Evolutionary conservation across 1,140 invertebrate species (phyloP).

Genomic region (Matsumurasca onukii): DNA sequence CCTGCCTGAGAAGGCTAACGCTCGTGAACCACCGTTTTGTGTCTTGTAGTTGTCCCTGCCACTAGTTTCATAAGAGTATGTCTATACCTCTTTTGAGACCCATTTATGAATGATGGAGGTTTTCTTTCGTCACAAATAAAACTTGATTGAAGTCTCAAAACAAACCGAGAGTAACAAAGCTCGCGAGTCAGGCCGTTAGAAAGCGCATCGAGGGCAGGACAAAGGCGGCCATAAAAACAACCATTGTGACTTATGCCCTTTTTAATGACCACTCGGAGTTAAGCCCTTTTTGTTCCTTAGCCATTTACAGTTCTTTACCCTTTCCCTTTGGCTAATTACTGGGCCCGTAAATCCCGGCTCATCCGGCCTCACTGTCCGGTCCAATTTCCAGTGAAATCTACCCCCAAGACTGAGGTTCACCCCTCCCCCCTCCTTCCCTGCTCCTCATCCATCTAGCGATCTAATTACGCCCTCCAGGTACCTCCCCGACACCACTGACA

Average conservation of each 20-base stretch:
- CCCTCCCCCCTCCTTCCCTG: not conserved
- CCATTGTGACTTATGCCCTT: constrained; percentile 20
- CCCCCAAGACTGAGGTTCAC: not conserved
- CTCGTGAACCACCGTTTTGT: too few relatives aligned
- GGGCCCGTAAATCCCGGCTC: not conserved
- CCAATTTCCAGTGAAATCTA: not conserved
- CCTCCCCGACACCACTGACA: not conserved
- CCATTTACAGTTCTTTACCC: constrained; percentile 11
- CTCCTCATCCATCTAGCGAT: not conserved
- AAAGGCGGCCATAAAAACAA: constrained; percentile 21
- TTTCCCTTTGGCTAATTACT: constrained; percentile 19
- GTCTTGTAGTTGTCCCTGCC: too few relatives aligned
- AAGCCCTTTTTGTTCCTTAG: constrained; percentile 17
- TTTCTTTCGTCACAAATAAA: too few relatives aligned
- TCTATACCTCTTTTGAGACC: too few relatives aligned
- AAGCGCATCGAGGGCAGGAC: too few relatives aligned
- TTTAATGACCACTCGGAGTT: constrained; percentile 21
- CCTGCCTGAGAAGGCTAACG: too few relatives aligned
- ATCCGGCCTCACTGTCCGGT: not conserved
- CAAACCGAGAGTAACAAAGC: too few relatives aligned
- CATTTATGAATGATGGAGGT: too few relatives aligned
- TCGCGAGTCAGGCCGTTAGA: too few relatives aligned
- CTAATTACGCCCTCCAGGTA: not conserved
- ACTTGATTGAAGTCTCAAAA: too few relatives aligned
- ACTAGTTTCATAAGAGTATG: too few relatives aligned